Percentiles rank a stretch among this genome's conserved stretches.
These are phyloP conservation scores for Tringa solitaria DNA, from an alignment of 2,113 vertebrate genomes.

Conservation along the genomic window DNA sequence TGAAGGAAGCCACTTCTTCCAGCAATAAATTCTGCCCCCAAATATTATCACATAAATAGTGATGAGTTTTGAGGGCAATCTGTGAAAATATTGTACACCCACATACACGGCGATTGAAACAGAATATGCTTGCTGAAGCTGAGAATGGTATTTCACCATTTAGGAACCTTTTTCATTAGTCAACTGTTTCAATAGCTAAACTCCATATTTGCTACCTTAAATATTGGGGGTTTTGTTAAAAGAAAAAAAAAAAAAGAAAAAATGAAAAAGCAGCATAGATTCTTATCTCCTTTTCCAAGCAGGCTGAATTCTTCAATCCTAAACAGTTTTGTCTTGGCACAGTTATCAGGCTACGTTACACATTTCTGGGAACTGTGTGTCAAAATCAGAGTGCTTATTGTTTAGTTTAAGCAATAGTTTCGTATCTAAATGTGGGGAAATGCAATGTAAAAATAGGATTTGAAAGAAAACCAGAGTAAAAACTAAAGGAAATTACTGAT, in stretches of 20 bases:
- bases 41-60: background rate
- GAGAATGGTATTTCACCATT: background rate
- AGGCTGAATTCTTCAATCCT: background rate
- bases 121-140: background rate
- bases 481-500: background rate
- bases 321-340: constrained; percentile 41
- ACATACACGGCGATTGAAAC: background rate
- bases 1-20: background rate
- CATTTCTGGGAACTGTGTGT: constrained; percentile 39
- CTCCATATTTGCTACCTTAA: background rate
- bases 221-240: background rate
- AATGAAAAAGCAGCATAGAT: background rate
- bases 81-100: background rate
- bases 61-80: constrained; percentile 14
- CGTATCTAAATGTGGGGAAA: background rate
- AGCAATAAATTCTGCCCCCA: background rate
- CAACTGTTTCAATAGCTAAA: background rate
- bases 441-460: background rate
- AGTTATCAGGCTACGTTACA: background rate
- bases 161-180: constrained; percentile 4
- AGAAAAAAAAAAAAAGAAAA: background rate
- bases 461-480: background rate
- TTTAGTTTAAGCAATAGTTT: background rate
- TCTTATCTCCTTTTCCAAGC: constrained; percentile 13
- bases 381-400: background rate